Base-by-base conservation (phyloP, 2,113 vertebrate species). In the Halcyon malimbica region DNA sequence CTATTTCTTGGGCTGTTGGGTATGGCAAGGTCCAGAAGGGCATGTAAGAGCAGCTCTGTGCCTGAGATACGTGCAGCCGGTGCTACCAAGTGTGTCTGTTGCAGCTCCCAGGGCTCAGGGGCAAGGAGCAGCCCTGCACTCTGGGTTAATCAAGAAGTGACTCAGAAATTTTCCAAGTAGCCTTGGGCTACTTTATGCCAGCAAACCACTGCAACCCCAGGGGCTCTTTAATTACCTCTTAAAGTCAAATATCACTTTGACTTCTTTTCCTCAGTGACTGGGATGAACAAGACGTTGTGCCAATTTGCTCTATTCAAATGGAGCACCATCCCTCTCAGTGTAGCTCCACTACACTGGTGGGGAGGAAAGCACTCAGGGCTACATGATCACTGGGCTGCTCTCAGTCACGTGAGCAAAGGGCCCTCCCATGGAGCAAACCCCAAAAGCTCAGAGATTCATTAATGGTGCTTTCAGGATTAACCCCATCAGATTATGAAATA, bases 321-420 rank as follows among this genome's bases (percentile, higher is more conserved):
- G 23, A 76, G 50, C 33, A 5, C 15, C 16, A 0, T 6, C 13
- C 31, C 39, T 39, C 44, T 33, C 0, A 0, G 33, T 3, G 13
- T 26, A 64, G 2, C 18, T 15, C 4, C 1, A 1, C 35, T 35
- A 35, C 35, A 35, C 35, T 1, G 6, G 33, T 3, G 15, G 16
- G 48, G 10, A 62, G 33, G 9, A 28, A 75, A 20, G 78, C 9
- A 4, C 21, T 50, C 16, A 18, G 19, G 11, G n/a, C 37, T 33
- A 4, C 1, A 2, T 1, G 2, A 6, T 59, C 1, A 1, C 37
- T 19, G 5, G 33, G 24, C 9, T 16, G 11, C 28, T 37, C 20
- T 48, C 19, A 9, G 41, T 15, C 3, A 0, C 0, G 0, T 21
- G 26, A 60, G 68, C 50, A 42, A 51, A 57, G 21, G 14, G 15